phyloP scores from a whole-genome alignment of 2,113 vertebrate genomes.

The Ploceus nigricollis region DNA sequence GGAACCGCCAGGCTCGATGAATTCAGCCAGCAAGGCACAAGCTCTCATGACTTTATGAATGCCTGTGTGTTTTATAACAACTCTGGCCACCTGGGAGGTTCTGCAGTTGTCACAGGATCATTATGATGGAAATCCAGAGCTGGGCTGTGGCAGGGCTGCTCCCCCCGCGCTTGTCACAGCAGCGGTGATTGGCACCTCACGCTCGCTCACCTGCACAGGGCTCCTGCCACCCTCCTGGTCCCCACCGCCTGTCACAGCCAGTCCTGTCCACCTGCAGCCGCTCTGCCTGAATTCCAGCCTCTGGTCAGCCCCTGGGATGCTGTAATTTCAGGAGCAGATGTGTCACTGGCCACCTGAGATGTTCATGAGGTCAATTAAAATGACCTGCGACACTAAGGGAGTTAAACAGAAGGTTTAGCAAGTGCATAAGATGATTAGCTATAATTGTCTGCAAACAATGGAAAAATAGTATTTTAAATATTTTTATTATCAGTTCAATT shows the following conservation, averaged over 20 bases:
- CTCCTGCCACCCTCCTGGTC: background rate
- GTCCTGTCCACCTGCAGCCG: background rate
- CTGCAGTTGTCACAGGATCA: background rate
- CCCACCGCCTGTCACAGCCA: background rate
- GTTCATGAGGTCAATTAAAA: background rate
- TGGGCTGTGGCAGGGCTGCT: background rate
- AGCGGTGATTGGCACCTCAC: accelerated
- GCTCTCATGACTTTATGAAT: background rate
- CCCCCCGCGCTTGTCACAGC: accelerated
- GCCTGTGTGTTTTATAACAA: background rate
- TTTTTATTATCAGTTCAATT: background rate
- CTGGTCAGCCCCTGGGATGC: background rate
- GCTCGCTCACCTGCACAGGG: background rate
- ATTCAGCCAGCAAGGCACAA: background rate
- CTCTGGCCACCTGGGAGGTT: background rate
- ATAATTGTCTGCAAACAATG: background rate
- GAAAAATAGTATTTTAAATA: background rate
- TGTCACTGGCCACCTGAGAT: background rate
- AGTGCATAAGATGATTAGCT: background rate
- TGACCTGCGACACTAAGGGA: background rate
- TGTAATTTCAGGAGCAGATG: background rate
- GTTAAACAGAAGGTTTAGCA: background rate
- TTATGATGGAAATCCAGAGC: background rate
- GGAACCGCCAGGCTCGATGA: background rate
- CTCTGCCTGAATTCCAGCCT: background rate